A percentile compares a stretch with the other conserved stretches of the same genome.
Conservation (phyloP, 2,113 vertebrate genomes). For the Hippocampus zosterae region DNA sequence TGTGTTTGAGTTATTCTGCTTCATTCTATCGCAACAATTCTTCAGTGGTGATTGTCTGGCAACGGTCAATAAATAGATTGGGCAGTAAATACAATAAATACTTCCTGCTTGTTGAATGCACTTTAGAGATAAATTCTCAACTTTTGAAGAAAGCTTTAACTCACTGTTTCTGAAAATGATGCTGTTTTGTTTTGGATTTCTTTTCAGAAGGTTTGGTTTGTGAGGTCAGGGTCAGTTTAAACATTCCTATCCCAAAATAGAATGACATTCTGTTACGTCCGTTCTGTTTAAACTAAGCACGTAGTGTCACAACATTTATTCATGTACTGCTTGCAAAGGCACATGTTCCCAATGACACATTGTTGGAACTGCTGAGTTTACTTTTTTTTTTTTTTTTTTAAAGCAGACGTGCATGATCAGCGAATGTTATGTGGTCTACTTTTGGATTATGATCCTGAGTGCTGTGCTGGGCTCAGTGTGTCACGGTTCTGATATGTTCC, state of each 20-base stretch:
- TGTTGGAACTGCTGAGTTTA: not conserved
- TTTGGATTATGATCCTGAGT: constrained; percentile 9
- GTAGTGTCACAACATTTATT: not conserved
- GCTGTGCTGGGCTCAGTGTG: constrained; percentile 4
- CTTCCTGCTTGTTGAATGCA: not conserved
- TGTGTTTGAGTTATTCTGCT: not conserved
- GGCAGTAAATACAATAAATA: not conserved
- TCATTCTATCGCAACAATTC: not conserved
- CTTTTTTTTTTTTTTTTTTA: not conserved
- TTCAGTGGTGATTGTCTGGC: not conserved
- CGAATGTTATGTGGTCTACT: not conserved
- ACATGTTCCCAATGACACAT: not conserved
- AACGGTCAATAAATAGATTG: not conserved
- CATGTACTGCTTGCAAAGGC: not conserved
- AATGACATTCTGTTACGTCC: constrained; percentile 3
- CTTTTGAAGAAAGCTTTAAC: not conserved
- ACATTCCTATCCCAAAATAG: not conserved
- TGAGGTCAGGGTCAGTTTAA: not conserved
- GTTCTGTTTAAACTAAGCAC: not conserved
- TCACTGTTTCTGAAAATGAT: not conserved
- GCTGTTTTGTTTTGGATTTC: not conserved
- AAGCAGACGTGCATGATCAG: not conserved
- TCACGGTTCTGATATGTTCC: constrained; percentile 20
- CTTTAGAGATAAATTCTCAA: not conserved
- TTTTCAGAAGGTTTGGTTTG: constrained; percentile 13